Evolutionary conservation across 2,113 vertebrate genomes (phyloP).

Genomic region (Tapirus terrestris): DNA sequence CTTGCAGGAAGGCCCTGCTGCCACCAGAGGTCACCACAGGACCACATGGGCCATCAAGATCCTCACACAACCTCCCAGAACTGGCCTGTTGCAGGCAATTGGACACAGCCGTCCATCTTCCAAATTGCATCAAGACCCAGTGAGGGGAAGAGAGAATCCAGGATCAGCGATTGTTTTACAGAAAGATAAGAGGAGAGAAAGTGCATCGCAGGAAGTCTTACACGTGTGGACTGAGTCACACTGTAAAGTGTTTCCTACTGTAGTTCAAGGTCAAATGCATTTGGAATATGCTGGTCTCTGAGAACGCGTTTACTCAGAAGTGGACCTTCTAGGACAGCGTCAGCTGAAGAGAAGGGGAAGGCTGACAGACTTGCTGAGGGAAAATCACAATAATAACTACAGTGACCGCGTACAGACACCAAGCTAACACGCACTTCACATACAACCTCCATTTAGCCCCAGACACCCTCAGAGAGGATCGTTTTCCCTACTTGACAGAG

Average conservation of each 20-base stretch:
- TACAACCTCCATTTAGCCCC: not conserved
- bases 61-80: not conserved
- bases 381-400: not conserved
- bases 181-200: not conserved
- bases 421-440: not conserved
- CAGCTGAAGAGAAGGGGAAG: not conserved
- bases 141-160: fast-evolving
- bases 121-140: not conserved
- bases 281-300: not conserved
- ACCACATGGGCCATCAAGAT: not conserved
- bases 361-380: not conserved
- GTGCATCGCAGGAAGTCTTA: not conserved
- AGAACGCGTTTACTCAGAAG: not conserved
- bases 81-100: not conserved
- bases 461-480: not conserved
- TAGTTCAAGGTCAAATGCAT: not conserved
- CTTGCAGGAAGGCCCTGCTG: conserved; percentile 5
- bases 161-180: not conserved
- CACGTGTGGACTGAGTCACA: not conserved
- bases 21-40: conserved; percentile 60
- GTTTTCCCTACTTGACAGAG: not conserved
- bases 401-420: not conserved
- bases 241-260: not conserved
- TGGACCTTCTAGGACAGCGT: not conserved
- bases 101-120: not conserved